Conservation (phyloP, 2,797 vertebrate species). For the Mallotus villosus region DNA sequence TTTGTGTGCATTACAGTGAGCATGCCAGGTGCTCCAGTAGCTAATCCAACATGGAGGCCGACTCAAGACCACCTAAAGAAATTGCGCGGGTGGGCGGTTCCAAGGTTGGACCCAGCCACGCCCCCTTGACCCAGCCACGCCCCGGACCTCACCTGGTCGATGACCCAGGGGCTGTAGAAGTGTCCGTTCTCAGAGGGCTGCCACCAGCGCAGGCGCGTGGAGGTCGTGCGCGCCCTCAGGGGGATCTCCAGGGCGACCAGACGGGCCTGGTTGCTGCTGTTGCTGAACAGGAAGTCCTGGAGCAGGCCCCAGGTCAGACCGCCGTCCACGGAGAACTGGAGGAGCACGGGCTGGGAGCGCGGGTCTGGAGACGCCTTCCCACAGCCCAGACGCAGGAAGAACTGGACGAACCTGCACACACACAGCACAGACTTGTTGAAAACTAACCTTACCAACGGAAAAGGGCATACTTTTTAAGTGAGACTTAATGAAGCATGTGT, state of each 20-base stretch:
- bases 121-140: no score
- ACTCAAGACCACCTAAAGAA: no score
- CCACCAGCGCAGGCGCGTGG: slow-evolving; percentile 95
- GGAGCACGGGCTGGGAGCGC: slow-evolving; percentile 92
- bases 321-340: slow-evolving; percentile 93
- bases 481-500: not conserved
- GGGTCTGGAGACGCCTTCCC: slow-evolving; percentile 94
- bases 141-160: slow-evolving; percentile 86
- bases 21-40: no score
- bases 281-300: slow-evolving; percentile 98
- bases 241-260: slow-evolving; percentile 95
- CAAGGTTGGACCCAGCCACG: no score
- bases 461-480: not conserved
- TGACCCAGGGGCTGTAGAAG: slow-evolving; percentile 99
- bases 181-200: slow-evolving; percentile 94
- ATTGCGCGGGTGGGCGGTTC: no score
- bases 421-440: not conserved
- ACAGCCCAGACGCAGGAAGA: slow-evolving; percentile 95
- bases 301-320: slow-evolving; percentile 91
- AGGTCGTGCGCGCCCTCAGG: slow-evolving; percentile 83
- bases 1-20: no score
- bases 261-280: slow-evolving; percentile 92
- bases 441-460: not conserved
- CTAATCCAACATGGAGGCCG: no score
- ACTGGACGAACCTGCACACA: slow-evolving; percentile 90